These are phyloP conservation scores for Peromyscus eremicus DNA, from an alignment of 2,797 vertebrate species.

Conservation along the genomic window DNA sequence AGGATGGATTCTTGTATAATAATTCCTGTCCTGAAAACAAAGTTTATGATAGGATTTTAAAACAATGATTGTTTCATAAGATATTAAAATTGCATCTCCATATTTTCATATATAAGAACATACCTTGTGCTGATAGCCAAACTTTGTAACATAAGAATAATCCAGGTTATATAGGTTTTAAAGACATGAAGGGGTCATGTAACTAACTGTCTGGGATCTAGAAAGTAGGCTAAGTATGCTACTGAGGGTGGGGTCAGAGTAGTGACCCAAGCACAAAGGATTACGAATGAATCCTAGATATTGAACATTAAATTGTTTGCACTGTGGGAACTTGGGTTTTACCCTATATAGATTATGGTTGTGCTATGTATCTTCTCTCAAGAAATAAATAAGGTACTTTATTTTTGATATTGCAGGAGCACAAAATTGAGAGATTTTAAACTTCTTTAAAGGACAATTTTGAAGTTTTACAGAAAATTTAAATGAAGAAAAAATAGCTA, in stretches of 20 bases:
- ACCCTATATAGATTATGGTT: not conserved
- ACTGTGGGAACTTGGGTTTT: not conserved
- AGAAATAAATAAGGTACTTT: not conserved
- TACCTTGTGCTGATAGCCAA: not conserved
- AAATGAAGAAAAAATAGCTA: not conserved
- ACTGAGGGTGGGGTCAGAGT: not conserved
- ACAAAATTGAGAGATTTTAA: not conserved
- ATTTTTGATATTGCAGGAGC: not conserved
- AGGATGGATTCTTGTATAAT: not conserved
- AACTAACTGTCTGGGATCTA: not conserved
- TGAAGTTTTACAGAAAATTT: not conserved
- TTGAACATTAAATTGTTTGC: not conserved
- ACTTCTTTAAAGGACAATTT: not conserved
- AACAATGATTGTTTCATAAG: not conserved
- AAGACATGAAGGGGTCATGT: not conserved
- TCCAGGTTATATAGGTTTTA: not conserved
- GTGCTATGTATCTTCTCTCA: not conserved
- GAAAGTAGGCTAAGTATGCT: not conserved
- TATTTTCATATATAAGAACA: not conserved
- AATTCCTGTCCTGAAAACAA: not conserved
- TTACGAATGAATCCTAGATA: not conserved
- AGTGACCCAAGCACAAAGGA: not conserved
- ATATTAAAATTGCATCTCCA: not conserved
- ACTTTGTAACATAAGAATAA: not conserved
- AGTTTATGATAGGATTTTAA: too few relatives aligned